phyloP scores from a whole-genome alignment of 2,113 vertebrate species.

The Solea senegalensis region DNA sequence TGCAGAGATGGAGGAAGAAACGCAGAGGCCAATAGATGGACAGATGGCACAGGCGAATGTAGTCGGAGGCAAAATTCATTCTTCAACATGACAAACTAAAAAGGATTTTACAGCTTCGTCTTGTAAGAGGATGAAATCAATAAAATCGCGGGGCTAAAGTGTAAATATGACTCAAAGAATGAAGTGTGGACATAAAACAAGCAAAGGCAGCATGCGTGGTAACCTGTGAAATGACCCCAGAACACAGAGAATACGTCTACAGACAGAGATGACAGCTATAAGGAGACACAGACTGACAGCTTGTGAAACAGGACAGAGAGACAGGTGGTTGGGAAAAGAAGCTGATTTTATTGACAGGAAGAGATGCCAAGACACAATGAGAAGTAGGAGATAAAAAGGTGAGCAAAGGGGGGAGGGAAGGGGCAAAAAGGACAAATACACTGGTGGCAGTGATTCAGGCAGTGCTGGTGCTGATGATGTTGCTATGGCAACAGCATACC shows the following conservation, averaged over 20 bases:
- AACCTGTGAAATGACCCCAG: conserved; percentile 52
- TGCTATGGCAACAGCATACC: conserved; percentile 82
- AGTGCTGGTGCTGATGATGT: conserved; percentile 69
- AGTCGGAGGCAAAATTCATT: conserved; percentile 32
- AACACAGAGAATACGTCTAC: conserved; percentile 41
- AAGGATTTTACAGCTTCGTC: background rate
- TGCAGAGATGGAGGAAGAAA: conserved; percentile 49
- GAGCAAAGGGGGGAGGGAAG: conserved; percentile 32
- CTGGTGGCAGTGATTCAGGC: conserved; percentile 70
- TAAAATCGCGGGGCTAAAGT: conserved; percentile 20
- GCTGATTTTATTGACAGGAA: conserved; percentile 78
- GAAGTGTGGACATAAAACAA: conserved; percentile 49
- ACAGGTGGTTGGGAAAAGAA: conserved; percentile 78
- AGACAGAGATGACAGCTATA: conserved; percentile 61
- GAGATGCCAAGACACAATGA: conserved; percentile 76
- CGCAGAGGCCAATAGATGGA: conserved; percentile 48
- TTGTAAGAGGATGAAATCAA: conserved; percentile 8
- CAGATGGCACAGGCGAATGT: conserved; percentile 39
- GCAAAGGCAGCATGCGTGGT: conserved; percentile 62
- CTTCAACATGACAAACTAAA: conserved; percentile 13
- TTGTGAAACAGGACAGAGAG: conserved; percentile 80
- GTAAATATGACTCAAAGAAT: conserved; percentile 46
- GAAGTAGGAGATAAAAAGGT: conserved; percentile 68
- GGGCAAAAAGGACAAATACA: conserved; percentile 61
- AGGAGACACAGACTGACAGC: conserved; percentile 67